These are phyloP conservation scores for Pachyseris speciosa DNA, from an alignment of 64 coral and sea anemone genomes.

Conservation along the genomic window DNA sequence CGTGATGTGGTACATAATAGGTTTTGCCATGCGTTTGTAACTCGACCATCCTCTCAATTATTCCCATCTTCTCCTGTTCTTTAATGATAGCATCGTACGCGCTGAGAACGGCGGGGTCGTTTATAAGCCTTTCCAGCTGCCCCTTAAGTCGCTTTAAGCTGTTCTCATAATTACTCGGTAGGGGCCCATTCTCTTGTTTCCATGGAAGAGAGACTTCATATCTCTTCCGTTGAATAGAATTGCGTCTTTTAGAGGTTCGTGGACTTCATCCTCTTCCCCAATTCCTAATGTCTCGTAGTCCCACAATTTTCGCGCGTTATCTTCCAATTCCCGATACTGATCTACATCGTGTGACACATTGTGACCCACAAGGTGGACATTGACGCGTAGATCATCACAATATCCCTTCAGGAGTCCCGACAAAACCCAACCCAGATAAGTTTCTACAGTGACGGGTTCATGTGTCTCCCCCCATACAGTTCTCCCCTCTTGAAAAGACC, in stretches of 20 bases:
- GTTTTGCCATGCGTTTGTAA: not conserved
- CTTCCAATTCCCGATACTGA: too few species aligned
- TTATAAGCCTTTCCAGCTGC: not conserved
- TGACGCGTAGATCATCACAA: too few species aligned
- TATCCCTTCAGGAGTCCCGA: too few species aligned
- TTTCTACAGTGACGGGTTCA: too few species aligned
- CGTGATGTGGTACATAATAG: constrained; percentile 28
- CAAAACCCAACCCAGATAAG: too few species aligned
- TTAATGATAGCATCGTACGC: too few species aligned
- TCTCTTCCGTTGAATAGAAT: not conserved
- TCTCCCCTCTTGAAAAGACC: too few species aligned
- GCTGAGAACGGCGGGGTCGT: constrained; percentile 10
- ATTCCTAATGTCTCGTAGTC: not conserved
- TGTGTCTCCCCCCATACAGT: too few species aligned
- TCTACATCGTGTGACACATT: too few species aligned
- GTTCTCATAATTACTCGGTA: constrained; percentile 21
- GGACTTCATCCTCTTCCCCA: not conserved
- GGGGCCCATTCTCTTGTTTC: not conserved
- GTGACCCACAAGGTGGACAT: too few species aligned
- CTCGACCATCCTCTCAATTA: not conserved
- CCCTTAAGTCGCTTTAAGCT: constrained; percentile 11
- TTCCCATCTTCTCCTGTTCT: too few species aligned
- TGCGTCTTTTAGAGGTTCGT: not conserved
- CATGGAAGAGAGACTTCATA: constrained; percentile 20
- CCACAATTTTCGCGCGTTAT: not conserved